Evolutionary conservation across 2,888 invertebrate genomes (phyloP), one percentile per base, ranked within the genome.

Genomic region (Mamestra brassicae): DNA sequence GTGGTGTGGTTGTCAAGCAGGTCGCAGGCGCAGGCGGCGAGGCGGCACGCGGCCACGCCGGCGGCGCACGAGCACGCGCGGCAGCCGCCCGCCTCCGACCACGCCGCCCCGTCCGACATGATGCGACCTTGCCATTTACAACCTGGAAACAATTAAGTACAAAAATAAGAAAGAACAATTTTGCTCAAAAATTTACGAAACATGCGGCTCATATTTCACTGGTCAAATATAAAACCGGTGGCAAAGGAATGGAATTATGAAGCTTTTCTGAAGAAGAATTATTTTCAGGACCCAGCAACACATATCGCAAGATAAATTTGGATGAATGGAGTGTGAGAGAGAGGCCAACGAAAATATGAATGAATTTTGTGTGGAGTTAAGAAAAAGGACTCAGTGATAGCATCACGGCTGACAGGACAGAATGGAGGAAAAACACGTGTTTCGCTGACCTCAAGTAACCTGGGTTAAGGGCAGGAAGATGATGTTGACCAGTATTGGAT

Each of bases 81-180:
- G 89, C 97, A 97, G 3, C 96, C 96, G 74, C 95, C 95, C 78
- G 92, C 94, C 90, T 96, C 96, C 84, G 93, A 81, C 97, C 97
- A 97, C 61, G 94, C 94, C 85, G 96, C 93, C 42, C 98, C 98
- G 88, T 98, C 97, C 8, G 94, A 91, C 84, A 98, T 93, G 89
- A 97, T 97, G 72, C 95, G 94, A 13, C 97, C 97, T 90, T 98
- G 97, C 96, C 98, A 98, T 92, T 97, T 97, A 93, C 98, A 98
- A 92, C 97, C 98, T 98, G 93, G 26, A 86, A 81, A 13, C 4
- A 63, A 13, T 0, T 8, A n/a, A 17, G 34, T 36, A 8, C 17
- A 47, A 8, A 1, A 10, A 15, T 57, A 1, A n/a, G 11, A 54
- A 34, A 42, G 2, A 10, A 38, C 8, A 60, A 13, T 11, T n/a